A percentile compares a stretch with the other conserved stretches of the same genome.
Conservation (phyloP, 2,888 invertebrate species). For the Congeria kusceri region DNA sequence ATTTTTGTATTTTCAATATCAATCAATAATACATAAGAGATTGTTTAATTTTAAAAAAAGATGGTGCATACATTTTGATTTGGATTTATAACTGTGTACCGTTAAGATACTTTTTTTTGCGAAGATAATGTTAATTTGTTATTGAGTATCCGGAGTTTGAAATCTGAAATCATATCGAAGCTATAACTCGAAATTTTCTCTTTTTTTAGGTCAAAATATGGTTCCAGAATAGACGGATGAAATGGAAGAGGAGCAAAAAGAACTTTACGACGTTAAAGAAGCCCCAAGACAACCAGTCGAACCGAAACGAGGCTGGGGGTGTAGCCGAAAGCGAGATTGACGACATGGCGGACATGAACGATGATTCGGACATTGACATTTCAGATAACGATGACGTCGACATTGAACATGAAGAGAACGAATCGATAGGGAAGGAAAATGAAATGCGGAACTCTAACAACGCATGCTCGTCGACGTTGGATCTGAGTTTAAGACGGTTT, state of each 20-base stretch:
- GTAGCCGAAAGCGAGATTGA: conserved; percentile 55
- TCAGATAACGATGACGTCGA: conserved; percentile 58
- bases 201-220: conserved; percentile 95
- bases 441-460: conserved; percentile 58
- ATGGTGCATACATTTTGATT: too few species aligned
- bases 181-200: background rate
- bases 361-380: conserved; percentile 63
- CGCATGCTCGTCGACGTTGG: conserved; percentile 51
- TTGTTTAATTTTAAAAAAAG: too few species aligned
- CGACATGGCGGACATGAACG: conserved; percentile 60
- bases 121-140: too few species aligned
- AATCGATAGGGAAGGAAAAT: conserved; percentile 43
- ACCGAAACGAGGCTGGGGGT: conserved; percentile 25
- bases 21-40: too few species aligned
- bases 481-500: conserved; percentile 46
- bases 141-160: too few species aligned
- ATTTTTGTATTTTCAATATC: too few species aligned
- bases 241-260: conserved; percentile 99
- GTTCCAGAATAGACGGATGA: conserved; percentile 99
- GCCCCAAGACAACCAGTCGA: conserved; percentile 4
- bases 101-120: too few species aligned
- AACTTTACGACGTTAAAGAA: conserved; percentile 88
- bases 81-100: too few species aligned
- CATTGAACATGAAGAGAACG: conserved; percentile 45
- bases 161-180: too few species aligned